A percentile compares a stretch with the other conserved stretches of the same genome.
These are phyloP conservation scores for Helicolenus hilgendorfi DNA, from an alignment of 2,797 vertebrate species.

Conservation along the genomic window DNA sequence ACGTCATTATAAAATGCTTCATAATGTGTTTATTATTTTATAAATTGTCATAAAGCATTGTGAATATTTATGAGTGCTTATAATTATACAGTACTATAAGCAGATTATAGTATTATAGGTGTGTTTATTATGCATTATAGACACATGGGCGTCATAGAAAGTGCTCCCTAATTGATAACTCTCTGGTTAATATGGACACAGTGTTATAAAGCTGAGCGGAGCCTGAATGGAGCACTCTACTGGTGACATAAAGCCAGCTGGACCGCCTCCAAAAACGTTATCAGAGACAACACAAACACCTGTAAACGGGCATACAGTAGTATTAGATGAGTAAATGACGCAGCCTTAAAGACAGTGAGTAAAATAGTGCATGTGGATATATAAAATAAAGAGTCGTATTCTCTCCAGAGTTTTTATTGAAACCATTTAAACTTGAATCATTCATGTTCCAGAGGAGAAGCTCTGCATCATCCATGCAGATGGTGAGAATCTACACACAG, in stretches of 20 bases:
- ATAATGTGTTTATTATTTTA: background rate
- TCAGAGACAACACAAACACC: background rate
- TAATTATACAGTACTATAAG: background rate
- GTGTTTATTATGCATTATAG: background rate
- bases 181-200: background rate
- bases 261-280: background rate
- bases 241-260: background rate
- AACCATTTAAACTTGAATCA: constrained; percentile 38
- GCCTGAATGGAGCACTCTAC: background rate
- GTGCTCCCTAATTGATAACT: background rate
- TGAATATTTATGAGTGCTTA: background rate
- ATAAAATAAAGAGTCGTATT: constrained; percentile 36
- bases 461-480: background rate
- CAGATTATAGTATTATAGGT: background rate
- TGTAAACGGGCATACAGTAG: background rate
- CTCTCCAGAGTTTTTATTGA: constrained; percentile 60
- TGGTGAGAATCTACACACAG: background rate
- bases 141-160: background rate
- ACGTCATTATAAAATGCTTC: background rate
- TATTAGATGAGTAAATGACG: background rate
- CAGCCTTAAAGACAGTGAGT: background rate
- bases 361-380: background rate
- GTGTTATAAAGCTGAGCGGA: background rate
- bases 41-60: background rate
- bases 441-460: constrained; percentile 3